Percentiles rank a stretch among this genome's conserved stretches.
phyloP scores from a whole-genome alignment of 2,888 invertebrate species.

The Hyposoter didymator region DNA sequence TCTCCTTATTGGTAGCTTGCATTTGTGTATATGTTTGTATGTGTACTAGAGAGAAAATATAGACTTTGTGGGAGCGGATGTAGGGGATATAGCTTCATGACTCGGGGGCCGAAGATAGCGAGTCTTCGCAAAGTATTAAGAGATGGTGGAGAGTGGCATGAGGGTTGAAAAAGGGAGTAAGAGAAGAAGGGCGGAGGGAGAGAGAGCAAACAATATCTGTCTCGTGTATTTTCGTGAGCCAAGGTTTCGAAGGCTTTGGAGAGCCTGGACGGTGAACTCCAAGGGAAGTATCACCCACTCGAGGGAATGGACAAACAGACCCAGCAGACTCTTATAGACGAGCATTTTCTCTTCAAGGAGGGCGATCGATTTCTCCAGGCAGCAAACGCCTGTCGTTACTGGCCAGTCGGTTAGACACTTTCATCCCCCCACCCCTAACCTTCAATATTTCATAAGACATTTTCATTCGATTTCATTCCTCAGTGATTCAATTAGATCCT shows the following conservation, averaged over 20 bases:
- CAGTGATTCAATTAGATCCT: background rate
- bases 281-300: constrained; percentile 86
- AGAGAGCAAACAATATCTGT: constrained; percentile 67
- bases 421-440: constrained; percentile 6
- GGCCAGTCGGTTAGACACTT: constrained; percentile 86
- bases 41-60: constrained; percentile 21
- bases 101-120: constrained; percentile 56
- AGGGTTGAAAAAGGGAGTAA: constrained; percentile 10
- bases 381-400: constrained; percentile 88
- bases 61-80: constrained; percentile 19
- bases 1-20: background rate
- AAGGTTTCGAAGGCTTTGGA: constrained; percentile 81
- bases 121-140: constrained; percentile 56
- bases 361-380: constrained; percentile 86
- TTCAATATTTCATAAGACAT: constrained; percentile 8
- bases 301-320: constrained; percentile 72
- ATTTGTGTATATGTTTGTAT: background rate
- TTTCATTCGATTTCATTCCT: constrained; percentile 3
- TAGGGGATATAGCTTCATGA: constrained; percentile 51
- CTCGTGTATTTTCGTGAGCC: constrained; percentile 67
- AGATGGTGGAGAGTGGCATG: constrained; percentile 28
- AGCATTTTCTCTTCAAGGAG: constrained; percentile 88
- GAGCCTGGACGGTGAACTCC: constrained; percentile 86
- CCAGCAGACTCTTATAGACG: constrained; percentile 74
- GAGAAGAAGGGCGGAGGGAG: constrained; percentile 11